Evolutionary conservation across 2,888 invertebrate genomes (phyloP).

Genomic region (Corbicula japonica): DNA sequence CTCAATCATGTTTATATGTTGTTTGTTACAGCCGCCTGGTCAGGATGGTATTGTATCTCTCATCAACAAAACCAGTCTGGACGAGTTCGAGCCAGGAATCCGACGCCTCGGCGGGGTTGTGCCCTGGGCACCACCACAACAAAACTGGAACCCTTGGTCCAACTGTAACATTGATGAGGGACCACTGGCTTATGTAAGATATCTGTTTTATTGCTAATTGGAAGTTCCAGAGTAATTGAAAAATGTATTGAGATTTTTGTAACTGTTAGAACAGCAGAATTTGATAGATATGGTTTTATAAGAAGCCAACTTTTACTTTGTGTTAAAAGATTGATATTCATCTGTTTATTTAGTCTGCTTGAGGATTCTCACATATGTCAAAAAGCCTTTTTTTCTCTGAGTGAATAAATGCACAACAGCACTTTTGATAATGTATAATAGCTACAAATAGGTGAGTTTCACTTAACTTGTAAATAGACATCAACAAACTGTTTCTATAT

Average conservation of each 20-base stretch:
- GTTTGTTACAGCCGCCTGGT: slow-evolving; percentile 33
- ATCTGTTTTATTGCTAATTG: not conserved
- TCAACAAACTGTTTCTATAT: slow-evolving; percentile 14
- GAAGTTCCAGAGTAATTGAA: no score
- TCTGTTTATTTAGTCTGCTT: not conserved
- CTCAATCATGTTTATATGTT: no score
- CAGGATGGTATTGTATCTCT: slow-evolving; percentile 88
- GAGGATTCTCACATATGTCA: no score
- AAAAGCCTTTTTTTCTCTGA: no score
- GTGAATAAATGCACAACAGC: no score
- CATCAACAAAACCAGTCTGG: slow-evolving; percentile 88
- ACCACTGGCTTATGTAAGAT: slow-evolving; percentile 87
- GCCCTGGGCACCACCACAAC: slow-evolving; percentile 97
- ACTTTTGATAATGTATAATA: no score
- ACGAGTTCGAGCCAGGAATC: slow-evolving; percentile 90
- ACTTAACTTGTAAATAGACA: not conserved
- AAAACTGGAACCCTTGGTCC: slow-evolving; percentile 99
- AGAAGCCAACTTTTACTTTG: no score
- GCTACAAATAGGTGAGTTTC: no score
- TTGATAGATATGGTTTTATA: no score
- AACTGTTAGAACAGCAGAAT: no score
- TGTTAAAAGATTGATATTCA: no score
- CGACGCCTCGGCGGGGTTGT: slow-evolving; percentile 91
- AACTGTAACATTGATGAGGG: slow-evolving; percentile 99
- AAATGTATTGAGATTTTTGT: no score